Evolutionary conservation across 2,888 invertebrate genomes (phyloP).

Genomic region (Ectobius pallidus): DNA sequence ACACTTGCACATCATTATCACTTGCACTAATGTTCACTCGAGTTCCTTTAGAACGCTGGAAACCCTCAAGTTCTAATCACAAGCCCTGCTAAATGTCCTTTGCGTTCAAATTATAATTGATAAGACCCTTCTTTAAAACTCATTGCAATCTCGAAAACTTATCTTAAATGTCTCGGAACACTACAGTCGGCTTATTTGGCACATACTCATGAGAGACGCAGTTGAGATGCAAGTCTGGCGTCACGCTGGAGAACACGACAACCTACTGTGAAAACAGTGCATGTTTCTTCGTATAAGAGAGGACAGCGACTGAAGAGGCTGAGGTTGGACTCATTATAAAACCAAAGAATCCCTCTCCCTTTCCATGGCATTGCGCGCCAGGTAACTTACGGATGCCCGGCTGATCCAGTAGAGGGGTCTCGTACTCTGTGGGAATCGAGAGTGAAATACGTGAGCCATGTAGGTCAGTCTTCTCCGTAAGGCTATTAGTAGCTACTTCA

Average conservation of each 20-base stretch:
- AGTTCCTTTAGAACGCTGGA: background rate
- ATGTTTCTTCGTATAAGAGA: constrained; percentile 4
- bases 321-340: background rate
- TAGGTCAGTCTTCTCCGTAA: background rate
- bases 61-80: too few relatives aligned
- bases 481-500: too few relatives aligned
- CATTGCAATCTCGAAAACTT: too few relatives aligned
- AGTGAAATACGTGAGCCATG: background rate
- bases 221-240: background rate
- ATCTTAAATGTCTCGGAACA: too few relatives aligned
- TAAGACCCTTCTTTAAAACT: too few relatives aligned
- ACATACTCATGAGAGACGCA: background rate
- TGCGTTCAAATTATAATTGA: too few relatives aligned
- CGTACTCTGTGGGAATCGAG: background rate
- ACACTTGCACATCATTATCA: constrained; percentile 8
- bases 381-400: background rate
- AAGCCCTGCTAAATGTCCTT: too few relatives aligned
- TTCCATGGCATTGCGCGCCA: background rate
- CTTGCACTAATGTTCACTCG: background rate
- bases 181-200: background rate
- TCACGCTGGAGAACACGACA: background rate
- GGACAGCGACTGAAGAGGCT: background rate
- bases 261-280: background rate
- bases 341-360: background rate
- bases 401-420: too few relatives aligned